These are phyloP conservation scores for Ariopsis seemanni DNA, from an alignment of 2,113 vertebrate species.

Conservation along the genomic window DNA sequence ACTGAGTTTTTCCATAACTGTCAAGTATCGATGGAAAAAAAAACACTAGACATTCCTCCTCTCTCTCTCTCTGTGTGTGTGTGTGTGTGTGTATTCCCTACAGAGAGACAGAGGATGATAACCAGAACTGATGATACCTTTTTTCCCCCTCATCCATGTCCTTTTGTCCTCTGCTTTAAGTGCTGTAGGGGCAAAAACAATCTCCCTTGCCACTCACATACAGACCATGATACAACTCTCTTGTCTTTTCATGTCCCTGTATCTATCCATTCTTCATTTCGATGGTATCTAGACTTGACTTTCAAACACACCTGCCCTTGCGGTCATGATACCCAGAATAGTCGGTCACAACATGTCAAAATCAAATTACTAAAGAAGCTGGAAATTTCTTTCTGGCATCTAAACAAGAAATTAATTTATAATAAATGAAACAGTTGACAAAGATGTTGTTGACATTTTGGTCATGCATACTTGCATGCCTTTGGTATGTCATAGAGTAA, in stretches of 20 bases:
- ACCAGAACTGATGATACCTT: constrained; percentile 42
- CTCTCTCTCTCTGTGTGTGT: background rate
- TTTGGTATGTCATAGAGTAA: no score
- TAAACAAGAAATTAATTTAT: background rate
- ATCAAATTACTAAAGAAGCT: background rate
- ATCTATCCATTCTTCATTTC: constrained; percentile 5
- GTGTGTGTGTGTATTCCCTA: constrained; percentile 6
- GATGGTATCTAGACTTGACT: background rate
- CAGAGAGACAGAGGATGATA: constrained; percentile 34
- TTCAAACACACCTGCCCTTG: constrained; percentile 9
- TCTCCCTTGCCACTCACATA: background rate
- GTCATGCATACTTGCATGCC: no score
- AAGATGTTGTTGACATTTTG: background rate
- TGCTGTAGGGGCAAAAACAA: constrained; percentile 25
- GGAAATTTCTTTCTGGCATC: background rate
- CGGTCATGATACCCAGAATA: background rate
- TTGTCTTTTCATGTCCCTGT: background rate
- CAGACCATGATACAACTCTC: constrained; percentile 8
- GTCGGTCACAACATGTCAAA: background rate
- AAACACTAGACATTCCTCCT: background rate
- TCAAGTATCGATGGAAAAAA: background rate
- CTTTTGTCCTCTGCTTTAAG: constrained; percentile 38
- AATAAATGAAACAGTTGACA: background rate
- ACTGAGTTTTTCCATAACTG: constrained; percentile 1
- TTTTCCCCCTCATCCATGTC: constrained; percentile 6